Base-by-base conservation (phyloP, 2,797 vertebrate genomes). In the Chloroceryle amazona region DNA sequence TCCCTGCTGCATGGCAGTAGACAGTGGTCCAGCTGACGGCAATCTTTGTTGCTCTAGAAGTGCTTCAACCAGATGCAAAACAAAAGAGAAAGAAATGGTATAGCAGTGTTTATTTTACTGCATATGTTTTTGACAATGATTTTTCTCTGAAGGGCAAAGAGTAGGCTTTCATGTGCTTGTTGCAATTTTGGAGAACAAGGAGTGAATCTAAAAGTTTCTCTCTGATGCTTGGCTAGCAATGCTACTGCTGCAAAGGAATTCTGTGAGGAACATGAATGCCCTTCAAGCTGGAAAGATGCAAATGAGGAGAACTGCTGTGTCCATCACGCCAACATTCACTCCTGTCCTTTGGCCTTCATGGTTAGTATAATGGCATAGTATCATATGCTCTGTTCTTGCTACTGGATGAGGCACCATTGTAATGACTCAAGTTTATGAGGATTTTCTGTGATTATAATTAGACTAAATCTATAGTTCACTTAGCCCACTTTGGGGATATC, bases 321-420 rank as follows among this genome's bases (percentile, higher is more conserved):
- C 35, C 97, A 99, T 68, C 99, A 99, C 3, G 98, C 98, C 28
- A 99, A 99, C 93, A 98, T 99, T 91, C 99, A 99, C 97, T 99
- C 99, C 91, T 99, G 99, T 73, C 99, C 98, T 0, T 96, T 99
- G 97, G 98, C 98, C 54, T 98, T 97, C 94, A 97, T 98, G 98
- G 98, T 98, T 95, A 94, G 96, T 97, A 65, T 37, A 55, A 25
- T 6, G 9, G 31, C 62, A 15, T 28, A 72, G 26, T 16, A 39
- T 47, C 10, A 39, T 15, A 4, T 79, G 10, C 21, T 52, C 26
- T 67, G 18, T 72, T 78, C 39, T 72, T 79, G 19, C 11, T 70
- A 4, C 25, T 44, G 28, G 23, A 22, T 51, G 29, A 80, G 26
- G 62, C 26, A 28, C 51, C 13, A 19, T 23, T 89, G 28, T 55